These are phyloP conservation scores for Pogonocichla stellata DNA, from an alignment of 2,113 vertebrate genomes.

Conservation along the genomic window DNA sequence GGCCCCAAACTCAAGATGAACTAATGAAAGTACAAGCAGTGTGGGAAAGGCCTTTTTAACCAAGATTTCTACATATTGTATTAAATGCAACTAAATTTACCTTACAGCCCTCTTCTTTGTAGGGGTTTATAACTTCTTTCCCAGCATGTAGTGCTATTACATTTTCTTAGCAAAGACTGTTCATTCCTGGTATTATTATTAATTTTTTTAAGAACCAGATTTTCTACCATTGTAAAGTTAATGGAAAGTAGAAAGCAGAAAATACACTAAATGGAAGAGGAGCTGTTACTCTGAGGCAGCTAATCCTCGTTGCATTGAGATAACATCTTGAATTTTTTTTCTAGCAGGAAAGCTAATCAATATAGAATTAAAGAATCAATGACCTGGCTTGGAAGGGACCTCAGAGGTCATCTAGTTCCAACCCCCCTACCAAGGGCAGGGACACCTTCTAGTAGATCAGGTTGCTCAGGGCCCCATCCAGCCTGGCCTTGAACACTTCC, in stretches of 20 bases:
- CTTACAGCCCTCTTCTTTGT: neutral
- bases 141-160: neutral
- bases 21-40: neutral
- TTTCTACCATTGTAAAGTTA: neutral
- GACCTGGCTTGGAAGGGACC: neutral
- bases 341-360: neutral
- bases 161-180: neutral
- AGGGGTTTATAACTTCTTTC: neutral
- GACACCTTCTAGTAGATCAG: neutral
- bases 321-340: neutral
- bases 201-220: neutral
- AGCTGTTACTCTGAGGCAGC: neutral
- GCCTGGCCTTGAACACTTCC: neutral
- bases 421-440: accelerated
- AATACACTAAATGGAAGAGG: neutral
- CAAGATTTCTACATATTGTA: neutral
- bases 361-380: neutral
- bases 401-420: neutral
- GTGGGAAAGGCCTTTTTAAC: neutral
- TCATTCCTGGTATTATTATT: neutral
- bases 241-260: neutral
- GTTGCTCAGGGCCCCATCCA: neutral
- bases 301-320: neutral
- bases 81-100: neutral
- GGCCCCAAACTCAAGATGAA: neutral